Base-by-base conservation (phyloP, 2,888 invertebrate species). In the Trimorus sp. region DNA sequence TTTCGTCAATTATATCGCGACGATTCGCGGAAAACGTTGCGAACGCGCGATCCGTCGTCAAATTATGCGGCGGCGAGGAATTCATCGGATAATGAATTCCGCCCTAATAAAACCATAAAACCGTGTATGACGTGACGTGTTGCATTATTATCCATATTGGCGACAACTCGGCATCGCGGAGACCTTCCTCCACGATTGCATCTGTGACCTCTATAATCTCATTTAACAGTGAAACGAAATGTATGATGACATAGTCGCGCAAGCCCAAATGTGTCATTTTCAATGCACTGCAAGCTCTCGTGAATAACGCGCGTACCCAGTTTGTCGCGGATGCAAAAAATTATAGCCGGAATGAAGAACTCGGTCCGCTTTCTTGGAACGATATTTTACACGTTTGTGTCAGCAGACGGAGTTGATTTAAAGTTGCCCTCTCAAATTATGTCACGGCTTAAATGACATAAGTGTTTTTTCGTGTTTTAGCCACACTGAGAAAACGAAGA, bases 201-300 rank as follows among this genome's bases (percentile, higher is more conserved):
- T 83, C 83, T 70, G 83, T 80, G 83, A 83, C 83, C 80, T 83
- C 83, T 74, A 83, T 83, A 77, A 80, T 83, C 83, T 80, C 77
- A 75, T 79, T 80, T 80, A 83, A 83, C 83, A 78, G 77, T 78
- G 80, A 80, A 83, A 80, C 83, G 77, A 83, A 83, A 79, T 79
- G 83, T 62, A 79, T 77, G 83, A 83, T 83, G 83, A 83, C 83
- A 79, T 79, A 68, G 79, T 70, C 60, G 78, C 71, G 54, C 73
- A 68, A 68, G 74, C 73, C 59, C 60, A 70, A 74, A 79, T 77
- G 83, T 79, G 83, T 83, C 79, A 83, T 83, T 83, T 83, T 76
- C 56, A 76, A 75, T 70, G 60, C 73, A 66, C 73, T 77, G 45
- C 75, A 48, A 70, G 59, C 60, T 56, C 69, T 63, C 26, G 69